phyloP scores from a whole-genome alignment of 2,888 invertebrate species.

The Torymus texanus region DNA sequence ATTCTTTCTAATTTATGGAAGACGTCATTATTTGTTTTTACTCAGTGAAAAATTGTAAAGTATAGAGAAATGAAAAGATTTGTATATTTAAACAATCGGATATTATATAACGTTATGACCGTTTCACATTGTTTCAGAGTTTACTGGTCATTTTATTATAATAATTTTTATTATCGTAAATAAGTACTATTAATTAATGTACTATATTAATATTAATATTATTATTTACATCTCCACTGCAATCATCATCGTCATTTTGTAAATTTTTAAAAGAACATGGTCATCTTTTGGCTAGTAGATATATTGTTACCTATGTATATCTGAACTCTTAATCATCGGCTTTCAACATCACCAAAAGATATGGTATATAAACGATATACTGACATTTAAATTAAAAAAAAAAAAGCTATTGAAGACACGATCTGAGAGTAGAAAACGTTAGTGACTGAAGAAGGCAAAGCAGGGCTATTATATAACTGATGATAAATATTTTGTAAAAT shows the following conservation, averaged over 20 bases:
- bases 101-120: constrained; percentile 65
- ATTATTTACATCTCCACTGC: constrained; percentile 48
- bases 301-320: constrained; percentile 42
- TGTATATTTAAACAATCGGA: constrained; percentile 70
- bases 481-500: constrained; percentile 49
- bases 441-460: constrained; percentile 22
- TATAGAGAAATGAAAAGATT: constrained; percentile 60
- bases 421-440: constrained; percentile 29
- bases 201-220: constrained; percentile 39
- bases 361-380: constrained; percentile 25
- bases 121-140: constrained; percentile 69
- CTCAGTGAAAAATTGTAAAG: constrained; percentile 51
- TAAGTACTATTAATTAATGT: constrained; percentile 37
- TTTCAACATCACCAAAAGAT: constrained; percentile 22
- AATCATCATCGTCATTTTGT: constrained; percentile 51
- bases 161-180: constrained; percentile 39
- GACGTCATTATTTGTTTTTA: constrained; percentile 40
- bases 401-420: constrained; percentile 15
- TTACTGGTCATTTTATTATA: constrained; percentile 67
- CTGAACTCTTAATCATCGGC: constrained; percentile 33
- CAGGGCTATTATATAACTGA: constrained; percentile 29
- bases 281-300: constrained; percentile 37
- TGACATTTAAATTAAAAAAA: constrained; percentile 33
- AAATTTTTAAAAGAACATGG: constrained; percentile 48
- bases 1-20: constrained; percentile 51